A percentile compares a stretch with the other conserved stretches of the same genome.
phyloP scores from a whole-genome alignment of 2,888 invertebrate genomes.

The Autographa gamma region DNA sequence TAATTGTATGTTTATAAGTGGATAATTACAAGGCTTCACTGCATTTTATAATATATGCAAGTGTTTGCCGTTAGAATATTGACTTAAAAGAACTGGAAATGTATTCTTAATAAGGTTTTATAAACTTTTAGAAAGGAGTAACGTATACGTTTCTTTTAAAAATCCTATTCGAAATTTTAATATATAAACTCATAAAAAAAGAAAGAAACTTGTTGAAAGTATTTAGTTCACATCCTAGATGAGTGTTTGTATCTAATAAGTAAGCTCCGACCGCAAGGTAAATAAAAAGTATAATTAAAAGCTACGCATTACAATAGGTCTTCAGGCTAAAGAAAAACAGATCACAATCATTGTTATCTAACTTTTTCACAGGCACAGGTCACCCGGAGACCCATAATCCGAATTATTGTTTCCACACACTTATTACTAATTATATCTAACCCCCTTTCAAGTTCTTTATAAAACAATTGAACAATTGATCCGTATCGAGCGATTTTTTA shows the following conservation, averaged over 20 bases:
- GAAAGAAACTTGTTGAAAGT: too few relatives aligned
- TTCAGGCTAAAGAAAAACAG: not conserved
- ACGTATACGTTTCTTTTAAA: too few relatives aligned
- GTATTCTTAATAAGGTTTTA: too few relatives aligned
- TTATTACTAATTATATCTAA: slow-evolving; percentile 30
- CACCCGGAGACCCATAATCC: slow-evolving; percentile 30
- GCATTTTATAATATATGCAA: slow-evolving; percentile 29
- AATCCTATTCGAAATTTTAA: too few relatives aligned
- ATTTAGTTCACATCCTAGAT: too few relatives aligned
- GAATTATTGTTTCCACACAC: slow-evolving; percentile 39
- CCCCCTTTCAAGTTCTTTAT: slow-evolving; percentile 26
- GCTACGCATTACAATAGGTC: not conserved
- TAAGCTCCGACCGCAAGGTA: not conserved
- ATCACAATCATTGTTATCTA: slow-evolving; percentile 22
- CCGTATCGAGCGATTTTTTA: slow-evolving; percentile 71
- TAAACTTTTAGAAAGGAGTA: too few relatives aligned
- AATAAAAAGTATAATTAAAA: not conserved
- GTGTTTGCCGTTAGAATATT: slow-evolving; percentile 30
- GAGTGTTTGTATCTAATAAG: too few relatives aligned
- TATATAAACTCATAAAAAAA: too few relatives aligned
- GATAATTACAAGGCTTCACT: slow-evolving; percentile 25
- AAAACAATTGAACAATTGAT: slow-evolving; percentile 74
- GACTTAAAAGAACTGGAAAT: too few relatives aligned
- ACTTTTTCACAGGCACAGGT: slow-evolving; percentile 12
- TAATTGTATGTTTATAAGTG: slow-evolving; percentile 41